Evolutionary conservation across 2,888 invertebrate species (phyloP), one percentile per base, ranked within the genome.

Genomic region (Agrochola lychnidis): DNA sequence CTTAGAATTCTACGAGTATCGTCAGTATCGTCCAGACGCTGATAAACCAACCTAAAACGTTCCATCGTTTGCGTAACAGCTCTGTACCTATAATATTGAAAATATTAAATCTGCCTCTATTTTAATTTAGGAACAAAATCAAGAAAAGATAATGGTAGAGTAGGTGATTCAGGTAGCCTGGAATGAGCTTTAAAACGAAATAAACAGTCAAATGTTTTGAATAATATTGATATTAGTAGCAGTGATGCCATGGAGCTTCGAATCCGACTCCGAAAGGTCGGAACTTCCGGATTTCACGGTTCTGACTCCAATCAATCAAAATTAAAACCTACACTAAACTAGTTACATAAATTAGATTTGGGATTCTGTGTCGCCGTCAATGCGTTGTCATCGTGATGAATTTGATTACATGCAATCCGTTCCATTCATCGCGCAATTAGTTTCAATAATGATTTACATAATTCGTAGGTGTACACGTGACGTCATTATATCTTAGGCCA

Each of bases 371-470:
- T 25, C 62, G n/a, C 16, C 22, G 56, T 19, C 19, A n/a, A n/a
- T 66, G 45, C 53, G 25, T 45, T 19, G 63, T 82, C 76, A 82
- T 61, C 45, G 45, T 67, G 78, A 78, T 61, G 22, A 51, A 67
- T 82, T 82, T 51, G 66, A 82, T 77, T 42, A 62, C 56, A 53
- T 70, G 40, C 48, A 14, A 56, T 63, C 22, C n/a, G 75, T 68
- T 36, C 48, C n/a, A 57, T 63, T 81, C 40, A 48, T 30, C 14
- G 56, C 30, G 51, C 48, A 63, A 68, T 63, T 68, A 81, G 51
- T 64, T 72, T 64, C 40, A 56, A 63, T 56, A 48, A 63, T 40
- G 51, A 36, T 30, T 6, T 30, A 57, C 67, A 30, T 36, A 59
- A 22, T 36, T 51, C 16, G 36, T 25, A 36, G 25, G 62, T 56